phyloP scores from a whole-genome alignment of 2,113 vertebrate genomes.

The Atractosteus spatula region DNA sequence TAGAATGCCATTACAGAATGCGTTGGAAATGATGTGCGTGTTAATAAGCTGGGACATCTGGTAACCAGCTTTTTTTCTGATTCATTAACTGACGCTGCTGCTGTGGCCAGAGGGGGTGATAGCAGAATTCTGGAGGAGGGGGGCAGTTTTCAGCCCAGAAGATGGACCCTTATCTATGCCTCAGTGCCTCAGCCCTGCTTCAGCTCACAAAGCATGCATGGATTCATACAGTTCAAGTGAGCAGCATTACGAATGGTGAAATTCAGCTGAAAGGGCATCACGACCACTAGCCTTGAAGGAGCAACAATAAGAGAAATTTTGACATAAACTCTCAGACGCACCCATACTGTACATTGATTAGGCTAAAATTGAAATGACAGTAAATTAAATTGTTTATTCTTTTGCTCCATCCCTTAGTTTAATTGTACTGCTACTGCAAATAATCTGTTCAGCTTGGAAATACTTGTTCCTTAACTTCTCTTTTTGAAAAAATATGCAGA shows the following conservation, averaged over 20 bases:
- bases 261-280: constrained; percentile 15
- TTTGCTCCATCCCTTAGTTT: no score
- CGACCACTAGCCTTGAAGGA: neutral
- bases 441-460: no score
- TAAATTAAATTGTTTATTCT: no score
- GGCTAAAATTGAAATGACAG: no score
- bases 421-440: no score
- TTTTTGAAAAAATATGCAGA: neutral
- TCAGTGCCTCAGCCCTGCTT: constrained; percentile 40
- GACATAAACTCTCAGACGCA: neutral
- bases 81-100: constrained; percentile 79
- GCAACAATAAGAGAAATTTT: neutral
- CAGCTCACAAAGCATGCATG: constrained; percentile 22
- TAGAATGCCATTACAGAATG: constrained; percentile 75
- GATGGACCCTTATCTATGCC: constrained; percentile 53
- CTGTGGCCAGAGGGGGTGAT: constrained; percentile 67
- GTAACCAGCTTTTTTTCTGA: constrained; percentile 88
- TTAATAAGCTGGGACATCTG: constrained; percentile 87
- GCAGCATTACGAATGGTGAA: constrained; percentile 37
- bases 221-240: constrained; percentile 34
- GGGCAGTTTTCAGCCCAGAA: constrained; percentile 53
- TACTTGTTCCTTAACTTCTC: no score
- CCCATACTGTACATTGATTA: no score
- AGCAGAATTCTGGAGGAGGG: constrained; percentile 38
- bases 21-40: constrained; percentile 53